Conservation (phyloP, 2,797 vertebrate species). For the Prunella strophiata region DNA sequence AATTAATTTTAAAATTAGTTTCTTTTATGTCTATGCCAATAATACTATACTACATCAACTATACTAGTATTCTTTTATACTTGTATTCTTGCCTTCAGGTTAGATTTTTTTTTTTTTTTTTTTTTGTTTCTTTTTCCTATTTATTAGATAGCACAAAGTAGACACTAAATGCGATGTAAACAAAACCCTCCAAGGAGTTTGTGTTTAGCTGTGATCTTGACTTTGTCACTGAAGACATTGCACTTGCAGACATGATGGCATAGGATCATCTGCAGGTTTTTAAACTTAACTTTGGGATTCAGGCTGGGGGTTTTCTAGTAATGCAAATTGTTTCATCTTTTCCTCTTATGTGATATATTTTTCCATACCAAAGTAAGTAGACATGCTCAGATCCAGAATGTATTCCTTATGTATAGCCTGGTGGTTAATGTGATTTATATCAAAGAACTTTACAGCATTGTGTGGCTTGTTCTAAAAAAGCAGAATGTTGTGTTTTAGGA, state of each 20-base stretch:
- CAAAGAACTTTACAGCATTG: fast-evolving
- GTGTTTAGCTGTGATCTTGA: not conserved
- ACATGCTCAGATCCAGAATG: not conserved
- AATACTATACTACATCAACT: not conserved
- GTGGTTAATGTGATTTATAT: not conserved
- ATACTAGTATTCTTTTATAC: not conserved
- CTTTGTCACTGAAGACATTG: not conserved
- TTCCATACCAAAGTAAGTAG: not conserved
- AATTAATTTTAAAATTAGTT: not conserved
- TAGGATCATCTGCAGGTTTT: not conserved
- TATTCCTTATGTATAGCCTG: not conserved
- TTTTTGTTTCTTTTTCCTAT: not conserved
- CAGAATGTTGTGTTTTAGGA: not conserved
- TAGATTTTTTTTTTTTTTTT: too few species aligned
- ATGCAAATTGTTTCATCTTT: not conserved
- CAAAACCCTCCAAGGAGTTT: not conserved
- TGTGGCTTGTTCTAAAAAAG: not conserved
- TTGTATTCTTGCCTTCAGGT: not conserved
- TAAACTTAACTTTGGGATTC: not conserved
- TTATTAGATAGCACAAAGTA: not conserved
- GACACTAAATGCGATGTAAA: not conserved
- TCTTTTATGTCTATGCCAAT: not conserved
- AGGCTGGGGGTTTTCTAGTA: not conserved
- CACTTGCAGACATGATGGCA: not conserved
- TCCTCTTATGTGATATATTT: not conserved